Evolutionary conservation across 2,113 vertebrate genomes (phyloP).

Genomic region (Rhineura floridana): DNA sequence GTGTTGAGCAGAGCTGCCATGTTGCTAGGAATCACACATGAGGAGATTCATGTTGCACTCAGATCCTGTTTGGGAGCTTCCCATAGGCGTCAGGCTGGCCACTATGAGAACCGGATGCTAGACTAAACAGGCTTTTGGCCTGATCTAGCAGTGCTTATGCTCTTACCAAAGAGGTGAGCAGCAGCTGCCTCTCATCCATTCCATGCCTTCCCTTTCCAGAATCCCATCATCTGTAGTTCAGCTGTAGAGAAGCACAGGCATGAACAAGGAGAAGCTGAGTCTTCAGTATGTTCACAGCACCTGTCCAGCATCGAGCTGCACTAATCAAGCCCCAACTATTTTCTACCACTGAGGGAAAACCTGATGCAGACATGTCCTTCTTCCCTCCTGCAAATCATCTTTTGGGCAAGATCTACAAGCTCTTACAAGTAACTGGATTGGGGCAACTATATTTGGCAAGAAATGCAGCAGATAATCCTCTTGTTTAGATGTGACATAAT

Average conservation of each 20-base stretch:
- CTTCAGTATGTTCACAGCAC: not conserved
- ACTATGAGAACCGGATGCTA: not conserved
- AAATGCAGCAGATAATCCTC: not conserved
- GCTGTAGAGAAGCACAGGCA: not conserved
- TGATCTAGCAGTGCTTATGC: not conserved
- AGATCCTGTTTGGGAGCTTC: too few relatives aligned
- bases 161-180: not conserved
- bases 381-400: not conserved
- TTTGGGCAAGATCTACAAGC: constrained; percentile 5
- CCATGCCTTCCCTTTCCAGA: not conserved
- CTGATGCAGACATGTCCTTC: not conserved
- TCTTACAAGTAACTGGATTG: not conserved
- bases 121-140: not conserved
- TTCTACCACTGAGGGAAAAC: not conserved
- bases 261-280: not conserved
- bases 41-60: too few relatives aligned
- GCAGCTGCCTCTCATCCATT: not conserved
- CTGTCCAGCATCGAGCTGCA: not conserved
- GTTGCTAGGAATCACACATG: too few relatives aligned
- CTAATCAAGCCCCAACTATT: not conserved
- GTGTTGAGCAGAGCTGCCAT: not conserved
- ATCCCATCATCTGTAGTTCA: not conserved
- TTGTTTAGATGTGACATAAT: not conserved
- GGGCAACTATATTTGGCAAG: not conserved
- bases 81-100: too few relatives aligned